phyloP scores from a whole-genome alignment of 1,140 invertebrate genomes.

The Drusus annulatus region DNA sequence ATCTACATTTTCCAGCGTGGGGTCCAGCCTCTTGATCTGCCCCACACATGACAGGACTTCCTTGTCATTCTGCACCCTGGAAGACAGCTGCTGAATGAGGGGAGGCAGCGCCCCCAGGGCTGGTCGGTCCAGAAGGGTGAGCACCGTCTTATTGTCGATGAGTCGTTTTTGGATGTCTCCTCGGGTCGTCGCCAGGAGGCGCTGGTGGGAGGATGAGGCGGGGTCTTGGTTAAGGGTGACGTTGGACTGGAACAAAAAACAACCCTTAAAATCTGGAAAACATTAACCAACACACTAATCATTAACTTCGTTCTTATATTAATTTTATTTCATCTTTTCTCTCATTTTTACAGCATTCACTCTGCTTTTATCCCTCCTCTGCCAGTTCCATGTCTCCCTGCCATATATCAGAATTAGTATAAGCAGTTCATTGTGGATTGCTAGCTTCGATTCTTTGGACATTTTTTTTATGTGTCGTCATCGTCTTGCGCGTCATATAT shows the following conservation, averaged over 20 bases:
- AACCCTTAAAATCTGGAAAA: no score
- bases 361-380: no score
- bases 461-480: no score
- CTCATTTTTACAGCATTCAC: no score
- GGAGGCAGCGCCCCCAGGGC: constrained; percentile 72
- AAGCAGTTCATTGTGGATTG: no score
- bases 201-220: constrained; percentile 90
- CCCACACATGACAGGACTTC: constrained; percentile 78
- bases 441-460: no score
- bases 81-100: constrained; percentile 73
- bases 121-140: constrained; percentile 87
- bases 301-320: no score
- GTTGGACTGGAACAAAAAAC: constrained; percentile 63
- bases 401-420: no score
- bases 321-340: no score
- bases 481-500: no score
- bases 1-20: constrained; percentile 70
- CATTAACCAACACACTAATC: no score
- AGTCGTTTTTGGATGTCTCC: constrained; percentile 88
- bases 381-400: no score
- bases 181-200: constrained; percentile 86
- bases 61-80: constrained; percentile 79
- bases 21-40: constrained; percentile 74
- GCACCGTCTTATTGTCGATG: constrained; percentile 92
- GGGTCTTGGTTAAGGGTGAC: constrained; percentile 84